Percentiles rank a stretch among this genome's conserved stretches.
Conservation (phyloP, 2,113 vertebrate species). For the Corynorhinus townsendii region DNA sequence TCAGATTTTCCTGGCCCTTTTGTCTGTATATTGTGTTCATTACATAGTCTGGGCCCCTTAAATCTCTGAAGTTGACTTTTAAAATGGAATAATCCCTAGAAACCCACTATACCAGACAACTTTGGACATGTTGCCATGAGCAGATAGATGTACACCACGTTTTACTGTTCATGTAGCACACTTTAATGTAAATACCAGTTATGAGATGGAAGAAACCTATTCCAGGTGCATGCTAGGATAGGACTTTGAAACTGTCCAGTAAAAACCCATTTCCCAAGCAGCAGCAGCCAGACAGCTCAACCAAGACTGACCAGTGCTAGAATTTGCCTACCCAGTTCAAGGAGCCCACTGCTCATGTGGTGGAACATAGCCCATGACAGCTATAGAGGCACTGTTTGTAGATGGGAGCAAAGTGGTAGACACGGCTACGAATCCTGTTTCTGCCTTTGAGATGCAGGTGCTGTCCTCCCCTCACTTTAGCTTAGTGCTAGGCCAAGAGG, state of each 20-base stretch:
- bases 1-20: constrained; percentile 73
- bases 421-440: background rate
- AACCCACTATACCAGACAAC: background rate
- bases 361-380: background rate
- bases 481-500: background rate
- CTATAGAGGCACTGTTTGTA: background rate
- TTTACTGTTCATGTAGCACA: background rate
- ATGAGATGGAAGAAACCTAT: background rate
- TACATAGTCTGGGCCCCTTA: background rate
- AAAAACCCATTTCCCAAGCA: background rate
- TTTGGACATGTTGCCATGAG: background rate
- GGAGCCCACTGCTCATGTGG: background rate
- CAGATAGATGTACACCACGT: background rate
- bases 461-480: background rate
- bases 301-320: background rate
- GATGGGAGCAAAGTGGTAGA: background rate
- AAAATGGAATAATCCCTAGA: background rate
- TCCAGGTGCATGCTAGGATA: background rate
- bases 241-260: background rate
- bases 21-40: background rate
- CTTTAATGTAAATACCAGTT: background rate
- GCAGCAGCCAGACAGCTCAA: background rate
- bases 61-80: background rate
- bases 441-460: background rate
- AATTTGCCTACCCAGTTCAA: background rate